These are phyloP conservation scores for Pseudochirops cupreus DNA, from an alignment of 2,797 vertebrate genomes.

Conservation along the genomic window DNA sequence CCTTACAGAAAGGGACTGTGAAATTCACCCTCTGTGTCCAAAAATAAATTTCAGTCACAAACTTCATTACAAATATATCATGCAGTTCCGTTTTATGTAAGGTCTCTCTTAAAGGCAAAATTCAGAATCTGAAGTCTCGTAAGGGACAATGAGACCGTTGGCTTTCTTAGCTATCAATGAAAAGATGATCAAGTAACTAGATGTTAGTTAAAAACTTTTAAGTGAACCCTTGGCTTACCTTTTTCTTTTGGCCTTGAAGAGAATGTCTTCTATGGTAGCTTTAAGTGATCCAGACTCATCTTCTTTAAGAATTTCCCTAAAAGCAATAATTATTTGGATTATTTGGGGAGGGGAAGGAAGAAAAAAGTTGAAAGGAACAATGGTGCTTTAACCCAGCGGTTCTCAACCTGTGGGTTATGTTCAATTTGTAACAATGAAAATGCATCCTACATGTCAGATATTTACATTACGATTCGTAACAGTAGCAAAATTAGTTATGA, in stretches of 20 bases:
- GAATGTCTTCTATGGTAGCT: conserved; percentile 96
- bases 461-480: too few species aligned
- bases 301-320: conserved; percentile 94
- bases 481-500: too few species aligned
- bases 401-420: too few species aligned
- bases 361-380: neutral
- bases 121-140: neutral
- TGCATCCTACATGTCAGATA: too few species aligned
- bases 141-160: neutral
- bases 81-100: neutral
- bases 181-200: neutral
- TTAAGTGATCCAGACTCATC: conserved; percentile 97
- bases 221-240: conserved; percentile 84
- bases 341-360: neutral
- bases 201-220: neutral
- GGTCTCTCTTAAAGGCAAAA: neutral
- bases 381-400: neutral
- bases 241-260: conserved; percentile 96
- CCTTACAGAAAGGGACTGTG: neutral
- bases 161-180: neutral
- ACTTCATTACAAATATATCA: neutral
- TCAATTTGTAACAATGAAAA: too few species aligned
- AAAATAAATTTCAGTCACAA: neutral
- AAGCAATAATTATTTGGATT: neutral
- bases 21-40: neutral